These are phyloP conservation scores for Lasioglossum leucozonium DNA, from an alignment of 2,888 invertebrate species.

Conservation along the genomic window DNA sequence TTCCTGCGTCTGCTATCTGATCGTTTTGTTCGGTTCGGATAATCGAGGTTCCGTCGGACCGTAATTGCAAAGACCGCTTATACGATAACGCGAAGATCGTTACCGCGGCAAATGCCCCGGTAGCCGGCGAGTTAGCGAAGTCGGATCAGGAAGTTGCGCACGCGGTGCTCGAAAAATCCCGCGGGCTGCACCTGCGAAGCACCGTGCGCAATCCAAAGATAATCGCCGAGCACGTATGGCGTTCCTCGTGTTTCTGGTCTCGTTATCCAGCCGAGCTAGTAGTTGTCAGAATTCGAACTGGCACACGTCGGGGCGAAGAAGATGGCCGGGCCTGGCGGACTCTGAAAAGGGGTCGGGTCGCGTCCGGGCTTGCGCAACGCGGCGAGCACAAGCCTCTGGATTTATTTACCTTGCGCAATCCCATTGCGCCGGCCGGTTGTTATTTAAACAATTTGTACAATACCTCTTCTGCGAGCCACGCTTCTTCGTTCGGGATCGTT, in stretches of 20 bases:
- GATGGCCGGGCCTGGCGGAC: conserved; percentile 10
- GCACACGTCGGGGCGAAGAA: conserved; percentile 24
- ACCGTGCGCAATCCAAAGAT: neutral
- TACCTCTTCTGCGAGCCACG: no score
- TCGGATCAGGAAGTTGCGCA: neutral
- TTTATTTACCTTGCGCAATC: conserved; percentile 51
- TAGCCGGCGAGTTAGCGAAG: neutral
- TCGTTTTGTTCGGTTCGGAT: neutral
- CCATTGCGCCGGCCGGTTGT: neutral
- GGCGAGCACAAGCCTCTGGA: conserved; percentile 25
- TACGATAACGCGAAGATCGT: neutral
- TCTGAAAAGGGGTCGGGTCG: conserved; percentile 40
- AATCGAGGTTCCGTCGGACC: neutral
- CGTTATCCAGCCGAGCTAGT: conserved; percentile 22
- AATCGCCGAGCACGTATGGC: neutral
- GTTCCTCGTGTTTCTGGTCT: neutral
- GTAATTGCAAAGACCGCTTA: neutral
- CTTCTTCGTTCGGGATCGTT: no score
- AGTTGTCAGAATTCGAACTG: neutral
- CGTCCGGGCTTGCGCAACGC: conserved; percentile 35
- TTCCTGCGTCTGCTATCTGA: neutral
- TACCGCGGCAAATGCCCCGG: neutral
- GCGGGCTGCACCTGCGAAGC: neutral
- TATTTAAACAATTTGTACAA: no score
- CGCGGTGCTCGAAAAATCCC: neutral